These are phyloP conservation scores for Sinelater perroti DNA, from an alignment of 2,888 invertebrate species.

Conservation along the genomic window DNA sequence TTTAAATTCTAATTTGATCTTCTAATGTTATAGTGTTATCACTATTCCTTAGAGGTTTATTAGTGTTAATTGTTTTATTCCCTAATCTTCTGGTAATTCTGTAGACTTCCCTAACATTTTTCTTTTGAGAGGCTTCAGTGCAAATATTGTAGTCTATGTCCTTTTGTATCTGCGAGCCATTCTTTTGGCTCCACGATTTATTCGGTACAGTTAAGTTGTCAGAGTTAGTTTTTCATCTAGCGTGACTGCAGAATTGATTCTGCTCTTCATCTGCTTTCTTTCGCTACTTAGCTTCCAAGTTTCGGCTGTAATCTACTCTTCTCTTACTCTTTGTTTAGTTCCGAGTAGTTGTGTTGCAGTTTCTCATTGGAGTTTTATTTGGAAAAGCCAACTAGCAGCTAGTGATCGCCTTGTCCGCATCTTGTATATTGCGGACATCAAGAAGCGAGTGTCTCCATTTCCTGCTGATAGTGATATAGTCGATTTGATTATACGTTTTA, in stretches of 20 bases:
- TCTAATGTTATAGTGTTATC: conserved; percentile 5
- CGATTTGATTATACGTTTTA: too few relatives aligned
- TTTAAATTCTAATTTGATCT: neutral
- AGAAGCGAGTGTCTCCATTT: too few relatives aligned
- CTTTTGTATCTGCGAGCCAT: neutral
- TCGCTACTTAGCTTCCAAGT: too few relatives aligned
- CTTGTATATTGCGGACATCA: too few relatives aligned
- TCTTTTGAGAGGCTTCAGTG: conserved; percentile 1
- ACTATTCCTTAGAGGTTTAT: conserved; percentile 1
- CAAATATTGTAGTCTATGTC: neutral
- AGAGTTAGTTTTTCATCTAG: neutral
- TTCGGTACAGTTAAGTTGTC: neutral
- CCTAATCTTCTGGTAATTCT: conserved; percentile 1
- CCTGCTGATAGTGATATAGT: too few relatives aligned
- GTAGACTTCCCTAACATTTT: conserved; percentile 1
- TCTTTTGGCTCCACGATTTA: too few relatives aligned
- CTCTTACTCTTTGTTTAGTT: neutral
- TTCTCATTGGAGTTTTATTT: too few relatives aligned
- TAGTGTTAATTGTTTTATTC: conserved; percentile 3
- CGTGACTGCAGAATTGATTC: neutral
- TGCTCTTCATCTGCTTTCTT: too few relatives aligned
- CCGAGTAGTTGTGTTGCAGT: neutral
- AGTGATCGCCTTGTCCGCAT: too few relatives aligned
- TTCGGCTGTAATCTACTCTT: conserved; percentile 3
- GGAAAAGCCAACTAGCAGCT: too few relatives aligned